Conservation (phyloP, 2,113 vertebrate species). For the Heterocephalus glaber region DNA sequence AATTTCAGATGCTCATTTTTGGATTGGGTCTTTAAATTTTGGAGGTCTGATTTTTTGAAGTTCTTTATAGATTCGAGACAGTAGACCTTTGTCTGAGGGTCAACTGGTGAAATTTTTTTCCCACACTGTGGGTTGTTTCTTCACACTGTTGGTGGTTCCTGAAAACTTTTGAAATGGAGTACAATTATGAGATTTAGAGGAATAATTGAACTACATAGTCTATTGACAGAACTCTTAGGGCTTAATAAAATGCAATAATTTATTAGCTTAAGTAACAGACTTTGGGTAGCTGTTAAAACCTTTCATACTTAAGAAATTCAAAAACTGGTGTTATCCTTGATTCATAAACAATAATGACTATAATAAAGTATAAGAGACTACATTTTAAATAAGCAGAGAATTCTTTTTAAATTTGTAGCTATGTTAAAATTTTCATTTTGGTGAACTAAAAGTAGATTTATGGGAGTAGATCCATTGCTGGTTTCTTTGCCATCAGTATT, state of each 20-base stretch:
- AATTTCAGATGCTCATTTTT: no score
- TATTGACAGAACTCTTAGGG: constrained; percentile 14
- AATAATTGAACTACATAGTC: neutral
- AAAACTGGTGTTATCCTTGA: neutral
- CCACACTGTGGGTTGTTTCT: no score
- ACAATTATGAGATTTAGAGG: neutral
- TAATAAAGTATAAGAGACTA: constrained; percentile 48
- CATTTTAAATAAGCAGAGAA: constrained; percentile 43
- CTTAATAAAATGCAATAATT: constrained; percentile 36
- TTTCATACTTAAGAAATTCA: constrained; percentile 47
- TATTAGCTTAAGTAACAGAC: constrained; percentile 56
- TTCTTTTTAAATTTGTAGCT: constrained; percentile 35
- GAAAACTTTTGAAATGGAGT: constrained; percentile 35
- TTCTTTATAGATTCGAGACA: no score
- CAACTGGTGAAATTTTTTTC: no score
- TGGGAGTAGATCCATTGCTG: neutral
- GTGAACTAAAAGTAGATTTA: neutral
- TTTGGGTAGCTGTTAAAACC: neutral
- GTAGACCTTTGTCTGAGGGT: no score
- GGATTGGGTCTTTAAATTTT: no score
- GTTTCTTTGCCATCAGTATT: neutral
- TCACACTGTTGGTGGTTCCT: no score
- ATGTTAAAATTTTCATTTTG: constrained; percentile 22
- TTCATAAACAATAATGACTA: constrained; percentile 47
- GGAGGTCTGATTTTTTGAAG: no score